phyloP scores from a whole-genome alignment of 2,888 invertebrate species.

The Pachycephus smyrnensis region DNA sequence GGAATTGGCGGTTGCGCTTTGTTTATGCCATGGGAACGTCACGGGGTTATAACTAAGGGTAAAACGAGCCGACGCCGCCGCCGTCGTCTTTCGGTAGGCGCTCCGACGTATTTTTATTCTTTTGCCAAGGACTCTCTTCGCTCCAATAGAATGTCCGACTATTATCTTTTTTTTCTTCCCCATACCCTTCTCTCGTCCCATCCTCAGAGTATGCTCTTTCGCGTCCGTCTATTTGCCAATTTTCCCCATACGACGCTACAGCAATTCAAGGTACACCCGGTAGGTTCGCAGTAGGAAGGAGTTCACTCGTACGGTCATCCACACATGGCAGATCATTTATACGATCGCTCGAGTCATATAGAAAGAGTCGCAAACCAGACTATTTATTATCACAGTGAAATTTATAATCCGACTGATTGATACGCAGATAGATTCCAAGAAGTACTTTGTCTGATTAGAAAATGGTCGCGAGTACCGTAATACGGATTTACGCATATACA shows the following conservation, averaged over 20 bases:
- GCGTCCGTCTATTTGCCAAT: too few relatives aligned
- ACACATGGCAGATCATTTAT: constrained; percentile 11
- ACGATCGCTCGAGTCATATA: constrained; percentile 23
- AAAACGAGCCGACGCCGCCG: constrained; percentile 30
- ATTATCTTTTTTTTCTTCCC: too few relatives aligned
- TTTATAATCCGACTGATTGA: constrained; percentile 57
- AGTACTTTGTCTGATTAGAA: constrained; percentile 63
- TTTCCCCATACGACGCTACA: too few relatives aligned
- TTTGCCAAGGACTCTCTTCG: too few relatives aligned
- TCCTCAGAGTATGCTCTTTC: too few relatives aligned
- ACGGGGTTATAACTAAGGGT: constrained; percentile 56
- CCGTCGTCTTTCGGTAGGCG: too few relatives aligned
- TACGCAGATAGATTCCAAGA: constrained; percentile 61
- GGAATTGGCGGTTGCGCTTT: constrained; percentile 67
- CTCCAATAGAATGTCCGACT: too few relatives aligned
- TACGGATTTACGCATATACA: too few relatives aligned
- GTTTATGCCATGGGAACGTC: constrained; percentile 67
- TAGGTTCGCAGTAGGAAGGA: too few relatives aligned
- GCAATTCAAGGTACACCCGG: too few relatives aligned
- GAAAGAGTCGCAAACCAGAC: background rate
- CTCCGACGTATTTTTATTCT: too few relatives aligned
- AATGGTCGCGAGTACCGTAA: constrained; percentile 36
- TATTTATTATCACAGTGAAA: constrained; percentile 48
- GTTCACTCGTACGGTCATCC: too few relatives aligned
- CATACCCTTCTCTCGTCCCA: rapidly evolving